Conservation (phyloP, 2,888 invertebrate species). For the Griposia aprilina region DNA sequence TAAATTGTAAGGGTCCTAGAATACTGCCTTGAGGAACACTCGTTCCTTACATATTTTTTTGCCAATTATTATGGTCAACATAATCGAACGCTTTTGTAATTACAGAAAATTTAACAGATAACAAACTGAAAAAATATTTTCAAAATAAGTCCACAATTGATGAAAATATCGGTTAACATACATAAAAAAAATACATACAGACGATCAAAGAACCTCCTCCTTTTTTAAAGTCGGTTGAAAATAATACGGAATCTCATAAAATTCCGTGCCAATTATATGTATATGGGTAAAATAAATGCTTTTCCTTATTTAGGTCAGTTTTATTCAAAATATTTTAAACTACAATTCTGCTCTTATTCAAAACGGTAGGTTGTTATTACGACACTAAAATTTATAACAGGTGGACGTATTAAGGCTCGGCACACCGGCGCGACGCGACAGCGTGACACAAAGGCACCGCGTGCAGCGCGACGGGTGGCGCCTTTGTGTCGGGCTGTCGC, state of each 20-base stretch:
- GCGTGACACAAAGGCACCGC: too few species aligned
- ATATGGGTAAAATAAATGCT: background rate
- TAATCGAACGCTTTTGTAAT: background rate
- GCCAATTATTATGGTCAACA: background rate
- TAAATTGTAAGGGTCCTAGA: background rate
- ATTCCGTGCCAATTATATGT: background rate
- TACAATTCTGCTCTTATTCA: background rate
- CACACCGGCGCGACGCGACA: too few species aligned
- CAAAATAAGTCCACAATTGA: too few species aligned
- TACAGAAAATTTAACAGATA: background rate
- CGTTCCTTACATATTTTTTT: background rate
- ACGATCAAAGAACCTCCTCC: background rate
- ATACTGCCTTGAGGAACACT: background rate
- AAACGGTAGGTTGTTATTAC: background rate
- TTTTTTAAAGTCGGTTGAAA: background rate
- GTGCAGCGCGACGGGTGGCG: too few species aligned
- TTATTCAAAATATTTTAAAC: background rate
- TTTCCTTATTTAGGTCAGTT: background rate
- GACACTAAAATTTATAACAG: background rate
- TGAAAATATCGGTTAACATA: too few species aligned
- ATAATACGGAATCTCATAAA: background rate
- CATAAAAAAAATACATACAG: too few species aligned
- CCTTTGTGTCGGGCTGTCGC: too few species aligned
- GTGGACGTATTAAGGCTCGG: too few species aligned
- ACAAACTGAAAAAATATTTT: background rate